Evolutionary conservation across 2,888 invertebrate species (phyloP).

Genomic region (Nipponacmea schrenckii): DNA sequence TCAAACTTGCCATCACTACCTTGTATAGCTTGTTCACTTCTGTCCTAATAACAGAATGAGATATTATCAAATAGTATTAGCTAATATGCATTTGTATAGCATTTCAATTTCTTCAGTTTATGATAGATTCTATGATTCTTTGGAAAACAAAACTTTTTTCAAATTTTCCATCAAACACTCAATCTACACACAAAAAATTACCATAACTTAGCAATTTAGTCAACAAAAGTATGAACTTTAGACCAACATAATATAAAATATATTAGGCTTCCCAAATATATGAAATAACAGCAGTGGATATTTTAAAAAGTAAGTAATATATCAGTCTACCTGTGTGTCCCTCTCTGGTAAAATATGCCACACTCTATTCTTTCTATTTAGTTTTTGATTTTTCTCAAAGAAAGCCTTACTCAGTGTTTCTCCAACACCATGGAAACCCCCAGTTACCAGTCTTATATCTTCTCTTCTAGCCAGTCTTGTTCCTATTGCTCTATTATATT

Average conservation of each 20-base stretch:
- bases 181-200: too few relatives aligned
- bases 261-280: too few relatives aligned
- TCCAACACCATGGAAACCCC: constrained; percentile 55
- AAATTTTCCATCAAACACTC: too few relatives aligned
- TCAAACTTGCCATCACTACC: constrained; percentile 54
- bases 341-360: constrained; percentile 55
- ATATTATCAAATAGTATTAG: neutral
- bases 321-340: constrained; percentile 40
- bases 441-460: constrained; percentile 49
- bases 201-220: too few relatives aligned
- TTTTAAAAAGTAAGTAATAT: too few relatives aligned
- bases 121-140: too few relatives aligned
- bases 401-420: constrained; percentile 44
- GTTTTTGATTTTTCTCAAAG: constrained; percentile 34
- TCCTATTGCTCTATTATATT: constrained; percentile 41
- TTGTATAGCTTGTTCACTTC: constrained; percentile 44
- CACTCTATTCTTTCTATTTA: constrained; percentile 33
- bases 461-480: constrained; percentile 42
- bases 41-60: constrained; percentile 38
- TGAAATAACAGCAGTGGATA: too few relatives aligned
- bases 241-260: too few relatives aligned
- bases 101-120: too few relatives aligned
- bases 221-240: too few relatives aligned
- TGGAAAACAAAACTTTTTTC: too few relatives aligned
- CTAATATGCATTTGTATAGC: too few relatives aligned